Evolutionary conservation across 2,797 vertebrate genomes (phyloP), one percentile per base, ranked within the genome.

Genomic region (Lacerta viridis): DNA sequence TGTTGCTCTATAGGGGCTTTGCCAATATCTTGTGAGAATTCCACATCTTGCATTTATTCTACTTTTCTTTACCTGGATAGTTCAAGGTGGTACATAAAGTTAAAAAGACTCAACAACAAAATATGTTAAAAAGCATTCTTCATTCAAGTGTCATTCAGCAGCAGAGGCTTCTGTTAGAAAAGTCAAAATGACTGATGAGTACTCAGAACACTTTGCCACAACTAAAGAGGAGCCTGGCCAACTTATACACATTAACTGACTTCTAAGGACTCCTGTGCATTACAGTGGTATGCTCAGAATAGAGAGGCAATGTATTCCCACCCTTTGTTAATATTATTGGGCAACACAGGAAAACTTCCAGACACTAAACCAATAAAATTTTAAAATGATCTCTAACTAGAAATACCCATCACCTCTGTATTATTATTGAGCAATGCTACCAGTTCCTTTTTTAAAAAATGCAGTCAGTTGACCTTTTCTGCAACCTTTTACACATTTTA

Each of bases 371-470:
- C 59, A 23, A 64, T 18, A 6, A 64, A 64, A 46, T 59, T 75
- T 84, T 41, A 36, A 33, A 20, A 59, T 72, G n/a, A 41, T 66
- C 5, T 85, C 39, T 18, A 64, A 64, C 61, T 64, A 64, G 61
- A 64, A 64, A 64, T 64, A 64, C 5, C 61, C 2, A 55, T 75
- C 8, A 33, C 20, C 55, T 76, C 41, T 78, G 20, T 83, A 50
- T 74, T 68, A 90, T 3, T 84, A 17, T 5, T 36, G 84, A 8
- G 4, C 50, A 33, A 43, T 17, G 10, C 33, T 66, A n/a, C 23
- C 4, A 78, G 27, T 75, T 84, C 82, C 76, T 72, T 33, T 33
- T 86, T 2, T 87, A 83, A 90, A 36, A 72, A 87, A 92, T 84
- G 59, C 55, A 75, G 27, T 15, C 29, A 81, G 36, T 5, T 87